A percentile compares a stretch with the other conserved stretches of the same genome.
phyloP scores from a whole-genome alignment of 2,888 invertebrate genomes.

The Colostygia pectinataria region DNA sequence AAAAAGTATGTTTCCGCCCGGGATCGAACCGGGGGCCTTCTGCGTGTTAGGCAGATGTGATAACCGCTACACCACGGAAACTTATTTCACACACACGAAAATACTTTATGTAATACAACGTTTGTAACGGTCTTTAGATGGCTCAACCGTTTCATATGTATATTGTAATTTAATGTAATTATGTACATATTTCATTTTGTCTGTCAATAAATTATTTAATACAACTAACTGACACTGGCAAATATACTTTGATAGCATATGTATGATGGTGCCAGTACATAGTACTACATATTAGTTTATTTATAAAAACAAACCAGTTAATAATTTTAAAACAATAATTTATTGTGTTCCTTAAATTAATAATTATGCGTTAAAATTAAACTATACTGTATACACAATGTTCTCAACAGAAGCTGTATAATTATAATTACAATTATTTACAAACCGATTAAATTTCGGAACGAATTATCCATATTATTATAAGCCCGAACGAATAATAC shows the following conservation, averaged over 20 bases:
- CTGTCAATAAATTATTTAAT: too few species aligned
- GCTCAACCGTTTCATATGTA: too few species aligned
- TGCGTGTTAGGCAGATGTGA: constrained; percentile 96
- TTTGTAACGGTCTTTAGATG: too few species aligned
- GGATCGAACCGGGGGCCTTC: constrained; percentile 95
- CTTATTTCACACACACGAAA: constrained; percentile 37
- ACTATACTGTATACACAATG: constrained; percentile 72
- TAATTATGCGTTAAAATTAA: constrained; percentile 68
- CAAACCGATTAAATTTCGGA: constrained; percentile 39
- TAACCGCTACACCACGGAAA: constrained; percentile 96
- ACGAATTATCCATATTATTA: constrained; percentile 6
- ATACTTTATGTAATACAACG: too few species aligned
- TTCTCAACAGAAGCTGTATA: constrained; percentile 52
- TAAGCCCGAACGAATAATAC: constrained; percentile 27
- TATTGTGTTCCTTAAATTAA: constrained; percentile 71
- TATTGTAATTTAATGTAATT: too few species aligned
- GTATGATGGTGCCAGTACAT: too few species aligned
- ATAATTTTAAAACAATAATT: constrained; percentile 75
- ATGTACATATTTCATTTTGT: too few species aligned
- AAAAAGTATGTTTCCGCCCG: constrained; percentile 88
- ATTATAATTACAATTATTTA: constrained; percentile 70
- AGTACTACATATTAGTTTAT: background rate
- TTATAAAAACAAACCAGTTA: constrained; percentile 36
- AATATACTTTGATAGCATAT: too few species aligned
- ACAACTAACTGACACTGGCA: too few species aligned